A percentile compares a stretch with the other conserved stretches of the same genome.
Evolutionary conservation across 2,888 invertebrate genomes (phyloP).

Genomic region (Acanthosoma haemorrhoidale): DNA sequence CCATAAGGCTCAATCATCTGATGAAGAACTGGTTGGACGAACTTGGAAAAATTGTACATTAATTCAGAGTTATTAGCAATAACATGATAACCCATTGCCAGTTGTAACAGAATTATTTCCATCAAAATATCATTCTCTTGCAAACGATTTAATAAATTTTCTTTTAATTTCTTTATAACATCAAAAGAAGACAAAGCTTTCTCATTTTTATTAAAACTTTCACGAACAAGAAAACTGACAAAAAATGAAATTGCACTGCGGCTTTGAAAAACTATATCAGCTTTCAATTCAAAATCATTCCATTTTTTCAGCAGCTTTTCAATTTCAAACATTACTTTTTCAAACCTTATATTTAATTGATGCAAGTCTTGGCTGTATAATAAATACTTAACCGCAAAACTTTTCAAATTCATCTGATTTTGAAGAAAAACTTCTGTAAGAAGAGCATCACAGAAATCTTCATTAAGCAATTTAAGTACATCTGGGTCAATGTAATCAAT

Average conservation of each 20-base stretch:
- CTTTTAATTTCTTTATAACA: not conserved
- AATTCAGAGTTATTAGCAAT: not conserved
- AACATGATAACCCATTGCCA: not conserved
- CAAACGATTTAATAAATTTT: not conserved
- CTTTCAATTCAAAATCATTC: slow-evolving; percentile 17
- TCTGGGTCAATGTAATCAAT: slow-evolving; percentile 23
- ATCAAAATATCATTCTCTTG: slow-evolving; percentile 8
- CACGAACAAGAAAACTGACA: not conserved
- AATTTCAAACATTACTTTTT: slow-evolving; percentile 3
- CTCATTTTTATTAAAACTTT: not conserved
- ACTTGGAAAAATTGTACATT: not conserved
- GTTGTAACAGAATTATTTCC: slow-evolving; percentile 6
- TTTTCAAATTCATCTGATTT: not conserved
- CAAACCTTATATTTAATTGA: not conserved
- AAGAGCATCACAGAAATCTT: slow-evolving; percentile 33
- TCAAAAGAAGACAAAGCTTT: not conserved
- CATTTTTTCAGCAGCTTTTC: not conserved
- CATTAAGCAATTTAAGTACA: slow-evolving; percentile 7
- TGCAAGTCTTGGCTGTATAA: not conserved
- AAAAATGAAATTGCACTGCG: slow-evolving; percentile 4
- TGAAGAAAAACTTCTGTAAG: slow-evolving; percentile 19
- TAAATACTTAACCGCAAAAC: not conserved
- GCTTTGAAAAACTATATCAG: slow-evolving; percentile 4
- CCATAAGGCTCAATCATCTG: not conserved
- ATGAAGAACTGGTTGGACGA: not conserved